Conservation (phyloP, 1,140 invertebrate genomes). For the Caerostris extrusa region DNA sequence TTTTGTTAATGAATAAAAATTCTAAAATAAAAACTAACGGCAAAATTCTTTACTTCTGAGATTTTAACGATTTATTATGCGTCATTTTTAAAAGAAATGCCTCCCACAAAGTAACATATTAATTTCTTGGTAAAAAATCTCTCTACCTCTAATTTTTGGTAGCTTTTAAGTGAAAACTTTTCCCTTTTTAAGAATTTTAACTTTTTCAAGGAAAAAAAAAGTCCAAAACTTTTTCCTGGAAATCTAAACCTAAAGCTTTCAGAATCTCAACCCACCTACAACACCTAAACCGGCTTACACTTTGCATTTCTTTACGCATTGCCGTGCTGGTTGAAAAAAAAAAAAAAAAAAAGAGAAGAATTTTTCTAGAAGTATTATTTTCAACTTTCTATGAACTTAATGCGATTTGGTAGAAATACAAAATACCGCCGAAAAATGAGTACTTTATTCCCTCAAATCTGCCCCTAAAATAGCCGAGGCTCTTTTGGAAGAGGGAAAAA, state of each 20-base stretch:
- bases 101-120: too few relatives aligned
- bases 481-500: background rate
- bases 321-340: background rate
- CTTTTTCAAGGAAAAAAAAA: background rate
- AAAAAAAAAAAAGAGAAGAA: background rate
- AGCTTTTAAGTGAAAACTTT: background rate
- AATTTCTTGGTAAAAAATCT: too few relatives aligned
- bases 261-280: background rate
- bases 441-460: background rate
- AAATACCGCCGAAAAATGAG: slow-evolving; percentile 10
- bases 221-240: background rate
- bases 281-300: background rate
- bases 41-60: too few relatives aligned
- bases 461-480: background rate
- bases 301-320: background rate
- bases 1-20: too few relatives aligned
- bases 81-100: too few relatives aligned
- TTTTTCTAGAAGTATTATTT: slow-evolving; percentile 1
- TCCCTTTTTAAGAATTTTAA: background rate
- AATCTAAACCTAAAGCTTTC: background rate
- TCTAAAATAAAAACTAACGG: too few relatives aligned
- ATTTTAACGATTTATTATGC: too few relatives aligned
- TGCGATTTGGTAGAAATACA: slow-evolving; percentile 8
- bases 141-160: background rate
- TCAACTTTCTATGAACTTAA: background rate